A percentile compares a stretch with the other conserved stretches of the same genome.
Conservation (phyloP, 2,888 invertebrate genomes). For the Pristionchus exspectatus region DNA sequence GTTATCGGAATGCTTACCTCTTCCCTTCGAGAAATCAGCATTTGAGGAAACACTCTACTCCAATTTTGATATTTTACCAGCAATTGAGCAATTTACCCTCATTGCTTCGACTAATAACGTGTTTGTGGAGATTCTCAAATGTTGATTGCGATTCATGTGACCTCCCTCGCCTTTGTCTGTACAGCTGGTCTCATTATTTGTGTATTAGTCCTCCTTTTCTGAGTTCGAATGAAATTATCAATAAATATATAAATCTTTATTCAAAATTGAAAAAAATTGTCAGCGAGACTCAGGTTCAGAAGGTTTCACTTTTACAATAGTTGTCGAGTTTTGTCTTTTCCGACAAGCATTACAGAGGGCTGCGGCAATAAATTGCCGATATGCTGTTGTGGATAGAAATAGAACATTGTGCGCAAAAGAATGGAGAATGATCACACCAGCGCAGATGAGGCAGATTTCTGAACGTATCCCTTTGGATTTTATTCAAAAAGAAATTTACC, state of each 20-base stretch:
- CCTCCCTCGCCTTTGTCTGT: not conserved
- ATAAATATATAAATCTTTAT: not conserved
- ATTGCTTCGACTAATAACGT: conserved; percentile 1
- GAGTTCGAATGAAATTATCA: not conserved
- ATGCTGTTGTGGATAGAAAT: not conserved
- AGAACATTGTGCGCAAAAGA: not conserved
- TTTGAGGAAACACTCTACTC: no score
- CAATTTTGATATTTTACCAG: no score
- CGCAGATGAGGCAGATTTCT: not conserved
- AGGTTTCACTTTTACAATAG: not conserved
- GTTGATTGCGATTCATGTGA: not conserved
- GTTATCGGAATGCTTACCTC: conserved; percentile 57
- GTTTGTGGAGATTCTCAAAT: not conserved
- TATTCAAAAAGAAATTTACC: not conserved
- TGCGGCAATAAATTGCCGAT: not conserved
- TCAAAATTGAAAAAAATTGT: not conserved
- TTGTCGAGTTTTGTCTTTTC: not conserved
- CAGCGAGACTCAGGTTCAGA: not conserved
- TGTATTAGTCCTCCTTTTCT: not conserved
- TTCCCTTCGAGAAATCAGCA: not conserved
- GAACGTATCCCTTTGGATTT: not conserved
- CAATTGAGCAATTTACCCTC: not conserved
- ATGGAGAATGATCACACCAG: not conserved
- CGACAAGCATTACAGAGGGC: not conserved
- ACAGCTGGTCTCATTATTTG: not conserved